Percentiles rank a stretch among this genome's conserved stretches.
phyloP scores from a whole-genome alignment of 2,888 invertebrate genomes.

The Scotopteryx bipunctaria region DNA sequence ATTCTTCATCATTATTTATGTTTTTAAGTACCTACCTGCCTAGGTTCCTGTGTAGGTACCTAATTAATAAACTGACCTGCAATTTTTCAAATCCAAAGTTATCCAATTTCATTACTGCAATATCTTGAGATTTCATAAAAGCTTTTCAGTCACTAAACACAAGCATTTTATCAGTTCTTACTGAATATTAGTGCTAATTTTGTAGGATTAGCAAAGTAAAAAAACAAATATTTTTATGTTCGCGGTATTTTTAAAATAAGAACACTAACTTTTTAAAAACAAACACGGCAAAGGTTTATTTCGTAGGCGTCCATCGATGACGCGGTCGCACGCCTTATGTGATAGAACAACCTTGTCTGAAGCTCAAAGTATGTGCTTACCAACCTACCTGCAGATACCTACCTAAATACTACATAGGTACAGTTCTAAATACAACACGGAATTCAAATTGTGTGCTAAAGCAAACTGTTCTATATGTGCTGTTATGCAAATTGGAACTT shows the following conservation, averaged over 20 bases:
- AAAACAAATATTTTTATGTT: neutral
- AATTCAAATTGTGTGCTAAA: constrained; percentile 56
- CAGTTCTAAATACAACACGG: constrained; percentile 44
- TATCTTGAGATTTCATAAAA: constrained; percentile 6
- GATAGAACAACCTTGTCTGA: constrained; percentile 54
- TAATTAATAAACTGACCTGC: constrained; percentile 55
- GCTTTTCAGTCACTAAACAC: neutral
- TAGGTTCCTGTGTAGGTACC: neutral
- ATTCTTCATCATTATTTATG: no score
- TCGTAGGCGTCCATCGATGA: constrained; percentile 67
- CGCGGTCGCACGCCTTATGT: constrained; percentile 68
- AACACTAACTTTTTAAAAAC: constrained; percentile 29
- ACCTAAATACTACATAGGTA: no score
- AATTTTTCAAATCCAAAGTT: constrained; percentile 77
- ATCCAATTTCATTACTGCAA: constrained; percentile 73
- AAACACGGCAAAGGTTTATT: constrained; percentile 51
- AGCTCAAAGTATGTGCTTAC: constrained; percentile 47
- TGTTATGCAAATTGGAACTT: constrained; percentile 61
- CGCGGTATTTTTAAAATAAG: constrained; percentile 11
- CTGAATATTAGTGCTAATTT: neutral
- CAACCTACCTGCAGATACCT: no score
- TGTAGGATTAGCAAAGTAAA: no score
- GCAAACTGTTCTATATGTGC: constrained; percentile 48
- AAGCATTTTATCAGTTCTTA: neutral
- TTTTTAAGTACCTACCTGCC: neutral